Evolutionary conservation across 1,140 invertebrate genomes (phyloP).

Genomic region (Pteromalus puparum): DNA sequence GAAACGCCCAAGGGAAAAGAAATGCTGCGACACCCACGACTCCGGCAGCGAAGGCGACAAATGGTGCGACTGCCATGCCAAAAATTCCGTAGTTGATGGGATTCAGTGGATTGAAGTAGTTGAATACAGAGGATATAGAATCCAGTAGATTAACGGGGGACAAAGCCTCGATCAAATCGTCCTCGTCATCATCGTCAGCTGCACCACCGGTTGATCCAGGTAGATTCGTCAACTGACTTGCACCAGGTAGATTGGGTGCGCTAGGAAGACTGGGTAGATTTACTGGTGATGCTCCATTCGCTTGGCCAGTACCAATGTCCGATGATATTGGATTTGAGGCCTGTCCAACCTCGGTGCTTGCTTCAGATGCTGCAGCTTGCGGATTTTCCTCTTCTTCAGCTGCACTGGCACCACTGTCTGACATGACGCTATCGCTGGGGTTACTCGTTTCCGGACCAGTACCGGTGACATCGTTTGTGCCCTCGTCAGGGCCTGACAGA

Average conservation of each 20-base stretch:
- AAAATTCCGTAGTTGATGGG: conserved; percentile 71
- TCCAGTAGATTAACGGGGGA: conserved; percentile 63
- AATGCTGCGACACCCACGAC: conserved; percentile 67
- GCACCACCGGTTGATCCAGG: conserved; percentile 6
- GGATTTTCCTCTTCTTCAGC: background rate
- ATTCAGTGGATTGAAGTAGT: conserved; percentile 68
- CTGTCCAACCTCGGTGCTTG: conserved; percentile 31
- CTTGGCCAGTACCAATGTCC: conserved; percentile 52
- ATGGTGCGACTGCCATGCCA: conserved; percentile 69
- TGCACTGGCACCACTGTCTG: conserved; percentile 3
- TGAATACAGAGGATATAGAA: conserved; percentile 64
- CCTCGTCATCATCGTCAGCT: conserved; percentile 63
- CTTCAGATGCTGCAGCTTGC: background rate
- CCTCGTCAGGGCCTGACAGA: background rate
- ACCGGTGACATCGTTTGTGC: conserved; percentile 3
- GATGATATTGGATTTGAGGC: background rate
- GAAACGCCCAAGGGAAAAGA: conserved; percentile 70
- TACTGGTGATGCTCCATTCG: conserved; percentile 46
- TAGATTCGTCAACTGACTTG: conserved; percentile 9
- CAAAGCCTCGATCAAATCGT: conserved; percentile 60
- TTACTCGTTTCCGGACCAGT: background rate
- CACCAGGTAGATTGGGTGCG: conserved; percentile 28
- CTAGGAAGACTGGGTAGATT: conserved; percentile 44
- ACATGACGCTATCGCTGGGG: background rate
- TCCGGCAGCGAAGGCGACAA: conserved; percentile 70